Percentiles rank a stretch among this genome's conserved stretches.
Evolutionary conservation across 92 coral and sea anemone genomes (phyloP).

Genomic region (Epizoanthus stellaris): DNA sequence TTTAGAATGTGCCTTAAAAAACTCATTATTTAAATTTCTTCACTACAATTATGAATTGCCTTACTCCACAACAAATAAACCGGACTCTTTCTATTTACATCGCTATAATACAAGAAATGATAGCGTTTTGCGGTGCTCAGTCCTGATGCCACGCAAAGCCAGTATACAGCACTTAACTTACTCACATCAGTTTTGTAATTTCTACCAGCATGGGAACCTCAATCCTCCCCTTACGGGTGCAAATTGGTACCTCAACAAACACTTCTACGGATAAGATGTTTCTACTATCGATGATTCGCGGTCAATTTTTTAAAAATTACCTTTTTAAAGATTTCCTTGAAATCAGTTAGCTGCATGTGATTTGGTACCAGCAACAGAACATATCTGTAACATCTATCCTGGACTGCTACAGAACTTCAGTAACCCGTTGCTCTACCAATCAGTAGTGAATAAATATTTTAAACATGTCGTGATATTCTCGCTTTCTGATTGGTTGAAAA

Average conservation of each 20-base stretch:
- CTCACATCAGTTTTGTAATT: neutral
- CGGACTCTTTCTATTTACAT: neutral
- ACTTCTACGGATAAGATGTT: neutral
- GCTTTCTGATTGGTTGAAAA: no score
- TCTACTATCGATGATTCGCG: neutral
- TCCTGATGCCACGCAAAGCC: neutral
- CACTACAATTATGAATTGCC: neutral
- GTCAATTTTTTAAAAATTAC: constrained; percentile 30
- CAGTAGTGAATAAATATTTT: constrained; percentile 3
- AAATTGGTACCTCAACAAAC: neutral
- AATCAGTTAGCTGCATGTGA: constrained; percentile 15
- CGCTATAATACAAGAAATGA: neutral
- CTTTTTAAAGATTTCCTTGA: constrained; percentile 39
- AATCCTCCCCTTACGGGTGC: neutral
- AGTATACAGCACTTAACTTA: no score
- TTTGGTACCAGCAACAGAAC: neutral
- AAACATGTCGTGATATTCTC: no score
- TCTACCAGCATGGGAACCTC: neutral
- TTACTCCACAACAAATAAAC: neutral
- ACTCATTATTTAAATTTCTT: neutral
- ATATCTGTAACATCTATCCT: neutral
- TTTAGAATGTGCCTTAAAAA: neutral
- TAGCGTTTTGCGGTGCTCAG: neutral
- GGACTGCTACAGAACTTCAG: neutral
- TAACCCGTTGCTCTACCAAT: neutral